A percentile compares a stretch with the other conserved stretches of the same genome.
Conservation (phyloP, 1,140 invertebrate species). For the Sipha flava region DNA sequence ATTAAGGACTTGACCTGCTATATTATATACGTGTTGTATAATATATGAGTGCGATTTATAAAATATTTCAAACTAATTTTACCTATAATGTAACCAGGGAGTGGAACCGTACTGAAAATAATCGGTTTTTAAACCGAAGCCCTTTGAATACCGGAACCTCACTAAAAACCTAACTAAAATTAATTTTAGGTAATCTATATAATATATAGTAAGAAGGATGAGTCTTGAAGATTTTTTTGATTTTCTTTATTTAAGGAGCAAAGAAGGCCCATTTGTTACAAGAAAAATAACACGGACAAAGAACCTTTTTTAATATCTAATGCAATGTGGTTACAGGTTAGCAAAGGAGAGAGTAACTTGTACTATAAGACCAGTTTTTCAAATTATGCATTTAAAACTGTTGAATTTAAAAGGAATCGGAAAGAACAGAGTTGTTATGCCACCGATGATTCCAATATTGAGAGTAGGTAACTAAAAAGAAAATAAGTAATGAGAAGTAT, state of each 20-base stretch:
- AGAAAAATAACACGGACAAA: neutral
- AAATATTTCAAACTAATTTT: no score
- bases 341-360: neutral
- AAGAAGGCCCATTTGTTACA: neutral
- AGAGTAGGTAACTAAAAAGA: neutral
- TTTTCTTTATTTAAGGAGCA: neutral
- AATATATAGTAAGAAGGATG: neutral
- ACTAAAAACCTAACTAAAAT: no score
- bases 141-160: no score
- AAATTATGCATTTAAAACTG: neutral
- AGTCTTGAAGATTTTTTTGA: neutral
- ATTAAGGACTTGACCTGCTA: no score
- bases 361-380: neutral
- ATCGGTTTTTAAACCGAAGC: no score
- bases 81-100: no score
- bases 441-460: neutral
- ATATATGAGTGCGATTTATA: no score
- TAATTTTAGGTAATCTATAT: no score
- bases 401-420: neutral
- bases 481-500: neutral
- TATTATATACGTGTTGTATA: no score
- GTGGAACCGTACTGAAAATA: no score
- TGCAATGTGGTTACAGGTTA: neutral
- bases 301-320: neutral
- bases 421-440: neutral